phyloP scores from a whole-genome alignment of 2,113 vertebrate species.

The Emydura subglobosa region DNA sequence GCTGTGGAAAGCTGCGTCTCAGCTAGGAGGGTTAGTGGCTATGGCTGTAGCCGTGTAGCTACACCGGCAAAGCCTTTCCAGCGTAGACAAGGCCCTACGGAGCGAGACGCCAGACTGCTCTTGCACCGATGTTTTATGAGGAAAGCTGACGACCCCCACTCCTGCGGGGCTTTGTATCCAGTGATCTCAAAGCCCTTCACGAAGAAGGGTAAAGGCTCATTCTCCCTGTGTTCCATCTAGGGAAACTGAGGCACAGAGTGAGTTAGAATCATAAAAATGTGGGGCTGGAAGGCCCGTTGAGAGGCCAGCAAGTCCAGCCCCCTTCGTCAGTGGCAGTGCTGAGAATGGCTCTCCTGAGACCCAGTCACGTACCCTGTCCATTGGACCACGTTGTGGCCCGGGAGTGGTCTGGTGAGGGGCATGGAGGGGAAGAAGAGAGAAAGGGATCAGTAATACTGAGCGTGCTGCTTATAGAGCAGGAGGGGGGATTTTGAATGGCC shows the following conservation, averaged over 20 bases:
- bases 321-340: not conserved
- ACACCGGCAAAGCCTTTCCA: not conserved
- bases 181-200: not conserved
- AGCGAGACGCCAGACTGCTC: too few species aligned
- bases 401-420: not conserved
- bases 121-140: too few species aligned
- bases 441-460: not conserved
- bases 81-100: too few species aligned
- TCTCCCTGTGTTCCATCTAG: not conserved
- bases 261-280: too few species aligned
- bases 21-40: not conserved
- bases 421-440: not conserved
- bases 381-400: too few species aligned
- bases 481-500: not conserved
- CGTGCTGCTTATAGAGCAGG: not conserved
- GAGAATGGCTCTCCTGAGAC: not conserved
- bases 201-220: not conserved
- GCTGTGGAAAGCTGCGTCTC: not conserved
- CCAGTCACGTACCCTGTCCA: not conserved
- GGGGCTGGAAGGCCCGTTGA: not conserved
- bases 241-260: not conserved
- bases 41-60: not conserved
- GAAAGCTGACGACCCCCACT: too few species aligned
- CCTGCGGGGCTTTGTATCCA: not conserved
- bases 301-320: not conserved